Conservation (phyloP, 1,140 invertebrate species). For the Ylistrum balloti region DNA sequence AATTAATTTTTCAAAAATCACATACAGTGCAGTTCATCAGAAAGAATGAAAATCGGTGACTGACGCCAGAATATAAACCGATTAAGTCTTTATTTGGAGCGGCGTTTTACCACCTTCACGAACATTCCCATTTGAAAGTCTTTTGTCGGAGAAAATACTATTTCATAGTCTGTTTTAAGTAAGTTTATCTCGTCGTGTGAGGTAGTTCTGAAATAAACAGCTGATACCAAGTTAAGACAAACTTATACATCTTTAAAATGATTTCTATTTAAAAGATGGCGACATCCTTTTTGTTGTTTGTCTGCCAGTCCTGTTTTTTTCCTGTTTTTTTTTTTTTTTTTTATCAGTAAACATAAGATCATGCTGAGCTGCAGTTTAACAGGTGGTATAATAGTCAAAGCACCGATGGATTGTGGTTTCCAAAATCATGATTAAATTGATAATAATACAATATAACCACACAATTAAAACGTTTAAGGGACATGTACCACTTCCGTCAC, state of each 20-base stretch:
- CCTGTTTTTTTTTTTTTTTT: not conserved
- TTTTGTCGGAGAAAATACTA: not conserved
- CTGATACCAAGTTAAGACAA: not conserved
- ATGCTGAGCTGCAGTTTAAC: not conserved
- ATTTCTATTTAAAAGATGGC: slow-evolving; percentile 14
- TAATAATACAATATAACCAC: no score
- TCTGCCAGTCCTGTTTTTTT: no score
- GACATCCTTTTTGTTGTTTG: not conserved
- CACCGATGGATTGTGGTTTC: no score
- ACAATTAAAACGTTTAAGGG: no score
- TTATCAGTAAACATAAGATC: not conserved
- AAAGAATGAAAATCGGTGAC: no score
- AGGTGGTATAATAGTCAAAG: no score
- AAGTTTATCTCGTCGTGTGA: not conserved
- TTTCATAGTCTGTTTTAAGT: slow-evolving; percentile 15
- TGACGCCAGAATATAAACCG: no score
- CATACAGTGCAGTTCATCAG: no score
- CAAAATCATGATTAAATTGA: no score
- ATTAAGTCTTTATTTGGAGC: not conserved
- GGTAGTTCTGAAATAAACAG: not conserved
- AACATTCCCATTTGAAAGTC: not conserved
- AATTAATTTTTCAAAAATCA: no score
- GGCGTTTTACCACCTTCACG: not conserved
- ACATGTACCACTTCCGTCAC: no score
- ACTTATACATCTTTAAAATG: not conserved